Conservation (phyloP, 2,797 vertebrate species). For the Esox lucius region DNA sequence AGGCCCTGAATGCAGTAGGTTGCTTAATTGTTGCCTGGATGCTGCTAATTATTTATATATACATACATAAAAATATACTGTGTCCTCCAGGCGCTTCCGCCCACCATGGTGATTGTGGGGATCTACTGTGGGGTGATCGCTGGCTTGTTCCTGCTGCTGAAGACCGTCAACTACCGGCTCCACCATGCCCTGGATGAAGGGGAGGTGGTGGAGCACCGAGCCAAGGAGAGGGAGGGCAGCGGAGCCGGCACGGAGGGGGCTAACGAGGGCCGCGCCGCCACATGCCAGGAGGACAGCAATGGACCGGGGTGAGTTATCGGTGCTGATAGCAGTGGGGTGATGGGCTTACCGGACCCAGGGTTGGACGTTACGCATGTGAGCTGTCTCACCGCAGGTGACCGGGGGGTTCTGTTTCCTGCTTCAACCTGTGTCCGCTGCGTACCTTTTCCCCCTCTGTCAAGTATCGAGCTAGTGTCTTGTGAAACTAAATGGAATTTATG, state of each 20-base stretch:
- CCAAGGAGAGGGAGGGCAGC: constrained; percentile 80
- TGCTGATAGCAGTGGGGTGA: no score
- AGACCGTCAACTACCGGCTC: constrained; percentile 95
- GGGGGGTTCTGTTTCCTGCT: no score
- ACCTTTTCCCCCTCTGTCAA: no score
- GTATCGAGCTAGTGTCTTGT: no score
- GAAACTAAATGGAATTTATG: no score
- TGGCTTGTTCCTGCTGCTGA: constrained; percentile 93
- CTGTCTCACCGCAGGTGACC: no score
- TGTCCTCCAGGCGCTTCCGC: constrained; percentile 86
- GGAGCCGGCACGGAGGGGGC: constrained; percentile 80
- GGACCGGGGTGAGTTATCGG: constrained; percentile 86
- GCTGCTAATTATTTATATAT: background rate
- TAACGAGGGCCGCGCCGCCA: constrained; percentile 65
- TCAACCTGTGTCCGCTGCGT: no score
- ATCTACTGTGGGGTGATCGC: constrained; percentile 97
- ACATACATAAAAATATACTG: background rate
- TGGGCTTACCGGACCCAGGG: no score
- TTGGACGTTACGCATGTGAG: no score
- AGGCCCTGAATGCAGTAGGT: no score
- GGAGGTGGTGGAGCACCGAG: constrained; percentile 90
- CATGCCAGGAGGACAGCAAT: constrained; percentile 89
- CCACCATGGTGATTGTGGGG: constrained; percentile 95
- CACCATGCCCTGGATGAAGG: constrained; percentile 96
- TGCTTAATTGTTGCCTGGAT: no score